These are phyloP conservation scores for Nycticebus coucang DNA, from an alignment of 2,113 vertebrate genomes.

Conservation along the genomic window DNA sequence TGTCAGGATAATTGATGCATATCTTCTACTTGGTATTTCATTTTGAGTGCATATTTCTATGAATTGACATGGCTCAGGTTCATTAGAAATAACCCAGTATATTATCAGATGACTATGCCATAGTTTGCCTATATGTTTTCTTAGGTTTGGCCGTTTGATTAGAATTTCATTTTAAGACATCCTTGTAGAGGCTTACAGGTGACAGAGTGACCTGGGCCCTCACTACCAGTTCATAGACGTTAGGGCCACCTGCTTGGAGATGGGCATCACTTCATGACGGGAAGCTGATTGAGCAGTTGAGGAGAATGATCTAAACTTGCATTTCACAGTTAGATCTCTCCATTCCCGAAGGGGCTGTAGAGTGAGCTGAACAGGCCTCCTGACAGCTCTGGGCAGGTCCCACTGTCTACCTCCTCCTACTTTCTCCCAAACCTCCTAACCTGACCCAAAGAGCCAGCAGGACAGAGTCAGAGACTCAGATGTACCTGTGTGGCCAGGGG, in stretches of 20 bases:
- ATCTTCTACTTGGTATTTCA: background rate
- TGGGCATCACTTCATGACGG: accelerated
- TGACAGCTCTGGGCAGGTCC: background rate
- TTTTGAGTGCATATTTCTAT: background rate
- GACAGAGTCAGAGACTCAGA: background rate
- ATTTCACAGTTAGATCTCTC: background rate
- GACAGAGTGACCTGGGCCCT: background rate
- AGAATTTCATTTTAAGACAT: background rate
- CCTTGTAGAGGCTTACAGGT: background rate
- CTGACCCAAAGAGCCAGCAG: background rate
- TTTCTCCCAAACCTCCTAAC: background rate
- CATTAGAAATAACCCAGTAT: background rate
- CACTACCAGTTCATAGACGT: background rate
- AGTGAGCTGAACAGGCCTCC: background rate
- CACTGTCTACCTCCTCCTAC: background rate
- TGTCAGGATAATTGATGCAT: background rate
- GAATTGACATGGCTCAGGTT: background rate
- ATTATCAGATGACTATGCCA: background rate
- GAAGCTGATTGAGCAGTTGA: background rate
- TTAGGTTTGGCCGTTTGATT: background rate
- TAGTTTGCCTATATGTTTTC: background rate
- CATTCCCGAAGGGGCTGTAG: accelerated
- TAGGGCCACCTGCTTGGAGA: background rate
- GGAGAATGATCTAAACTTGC: background rate
- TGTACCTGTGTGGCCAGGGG: accelerated